phyloP scores from a whole-genome alignment of 2,113 vertebrate species.

The Elephantulus edwardii region DNA sequence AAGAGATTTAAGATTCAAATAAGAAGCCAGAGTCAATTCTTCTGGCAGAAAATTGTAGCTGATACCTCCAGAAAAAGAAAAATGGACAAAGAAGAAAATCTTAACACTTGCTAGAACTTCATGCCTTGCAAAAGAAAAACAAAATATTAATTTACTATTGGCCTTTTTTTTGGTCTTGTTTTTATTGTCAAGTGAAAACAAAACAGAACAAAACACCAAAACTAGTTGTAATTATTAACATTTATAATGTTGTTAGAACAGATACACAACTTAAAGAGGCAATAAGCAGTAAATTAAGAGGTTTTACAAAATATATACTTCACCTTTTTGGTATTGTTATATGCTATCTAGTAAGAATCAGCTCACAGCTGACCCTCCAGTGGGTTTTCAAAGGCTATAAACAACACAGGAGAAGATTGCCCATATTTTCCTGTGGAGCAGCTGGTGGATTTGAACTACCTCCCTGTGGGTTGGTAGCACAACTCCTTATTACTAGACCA shows the following conservation, averaged over 20 bases:
- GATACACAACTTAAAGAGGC: background rate
- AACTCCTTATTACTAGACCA: no score
- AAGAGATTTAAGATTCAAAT: no score
- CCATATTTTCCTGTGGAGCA: no score
- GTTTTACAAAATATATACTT: background rate
- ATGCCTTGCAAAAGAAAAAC: background rate
- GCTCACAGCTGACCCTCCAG: no score
- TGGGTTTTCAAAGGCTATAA: no score
- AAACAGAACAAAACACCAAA: no score
- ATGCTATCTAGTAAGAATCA: no score
- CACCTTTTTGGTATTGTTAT: background rate
- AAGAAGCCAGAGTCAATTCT: background rate
- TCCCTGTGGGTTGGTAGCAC: no score
- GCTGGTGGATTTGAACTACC: no score
- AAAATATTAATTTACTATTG: background rate
- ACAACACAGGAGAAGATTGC: no score
- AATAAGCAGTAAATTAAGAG: background rate
- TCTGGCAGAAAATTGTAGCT: background rate
- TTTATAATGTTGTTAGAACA: background rate
- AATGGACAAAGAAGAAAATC: no score
- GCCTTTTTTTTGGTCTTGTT: rapidly evolving
- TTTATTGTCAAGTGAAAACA: background rate
- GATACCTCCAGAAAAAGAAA: background rate
- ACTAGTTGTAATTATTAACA: rapidly evolving
- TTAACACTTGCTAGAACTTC: background rate